Base-by-base conservation (phyloP, 1,140 invertebrate genomes). In the Lasaia peninsularis region DNA sequence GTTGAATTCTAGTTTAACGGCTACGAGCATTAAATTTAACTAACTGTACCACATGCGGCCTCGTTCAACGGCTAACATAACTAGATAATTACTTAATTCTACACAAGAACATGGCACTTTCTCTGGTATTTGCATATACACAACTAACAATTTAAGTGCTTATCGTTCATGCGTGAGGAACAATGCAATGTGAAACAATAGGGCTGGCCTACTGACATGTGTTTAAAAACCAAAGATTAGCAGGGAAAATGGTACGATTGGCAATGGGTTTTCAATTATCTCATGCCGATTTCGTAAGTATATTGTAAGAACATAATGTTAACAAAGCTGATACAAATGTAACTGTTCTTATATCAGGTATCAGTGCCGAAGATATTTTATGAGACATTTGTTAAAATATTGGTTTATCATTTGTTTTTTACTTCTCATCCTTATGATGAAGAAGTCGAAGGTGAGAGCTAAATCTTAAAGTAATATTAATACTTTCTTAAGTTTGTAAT, bases 21-120 rank as follows among this genome's bases (percentile, higher is more conserved):
- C 8, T 7, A 28, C 8, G 40, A 1, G 18, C 6, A 11, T 21
- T n/a, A 5, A n/a, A 48, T 48, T 10, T 21, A 0, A 1, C 31
- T 48, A 55, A 60, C 66, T 56, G 55, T 72, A 49, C 51, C 56
- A 53, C 62, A 61, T 60, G 52, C 59, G 59, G 58, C 64, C 59
- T 59, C 52, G 50, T 59, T 63, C 52, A 5, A n/a, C 40, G 16
- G 40, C 40, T 21, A 57, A 52, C 34, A 57, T 54, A 51, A 56
- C 35, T 50, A 65, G 62, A 69, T 69, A 73, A 75, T 75, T 71
- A 71, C 69, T 73, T 73, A 73, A 73, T 66, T 73, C 65, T 70
- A 63, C 57, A 65, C 63, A 65, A 67, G 63, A 72, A 63, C 58
- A 62, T 52, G 62, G 55, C 67, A 72, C 73, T 76, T 73, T 76